Conservation (phyloP, 2,797 vertebrate species). For the Aselliscus stoliczkanus region DNA sequence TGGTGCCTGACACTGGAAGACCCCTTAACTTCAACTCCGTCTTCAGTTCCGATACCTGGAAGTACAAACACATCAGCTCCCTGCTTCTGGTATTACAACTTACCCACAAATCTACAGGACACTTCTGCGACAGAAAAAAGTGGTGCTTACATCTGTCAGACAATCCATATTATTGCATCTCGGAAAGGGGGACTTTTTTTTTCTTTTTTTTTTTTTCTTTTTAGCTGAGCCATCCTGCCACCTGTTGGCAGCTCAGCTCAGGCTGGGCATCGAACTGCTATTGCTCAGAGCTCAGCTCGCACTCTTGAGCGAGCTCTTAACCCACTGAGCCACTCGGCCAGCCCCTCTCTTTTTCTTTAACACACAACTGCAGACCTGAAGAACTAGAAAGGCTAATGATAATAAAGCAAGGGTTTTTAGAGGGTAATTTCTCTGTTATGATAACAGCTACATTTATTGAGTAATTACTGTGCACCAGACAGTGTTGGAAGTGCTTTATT, state of each 20-base stretch:
- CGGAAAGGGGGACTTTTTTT: not conserved
- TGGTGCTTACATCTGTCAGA: not conserved
- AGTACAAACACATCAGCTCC: not conserved
- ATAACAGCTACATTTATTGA: not conserved
- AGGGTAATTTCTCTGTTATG: not conserved
- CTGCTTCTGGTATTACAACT: not conserved
- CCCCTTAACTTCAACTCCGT: constrained; percentile 93
- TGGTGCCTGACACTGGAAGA: constrained; percentile 96
- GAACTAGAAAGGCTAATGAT: not conserved
- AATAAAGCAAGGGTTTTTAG: not conserved
- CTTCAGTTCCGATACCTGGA: constrained; percentile 96
- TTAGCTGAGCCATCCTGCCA: too few species aligned
- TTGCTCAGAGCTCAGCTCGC: too few species aligned
- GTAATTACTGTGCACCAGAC: not conserved
- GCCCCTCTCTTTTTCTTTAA: not conserved
- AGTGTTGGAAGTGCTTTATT: not conserved
- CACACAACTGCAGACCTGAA: not conserved
- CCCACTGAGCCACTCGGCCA: too few species aligned
- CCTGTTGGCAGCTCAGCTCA: too few species aligned
- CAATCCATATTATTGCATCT: not conserved
- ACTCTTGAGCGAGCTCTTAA: too few species aligned
- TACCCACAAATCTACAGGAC: not conserved
- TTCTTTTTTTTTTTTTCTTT: too few species aligned
- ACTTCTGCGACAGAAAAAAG: not conserved
- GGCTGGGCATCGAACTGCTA: too few species aligned